phyloP scores from a whole-genome alignment of 2,113 vertebrate genomes.

The Electrona antarctica region DNA sequence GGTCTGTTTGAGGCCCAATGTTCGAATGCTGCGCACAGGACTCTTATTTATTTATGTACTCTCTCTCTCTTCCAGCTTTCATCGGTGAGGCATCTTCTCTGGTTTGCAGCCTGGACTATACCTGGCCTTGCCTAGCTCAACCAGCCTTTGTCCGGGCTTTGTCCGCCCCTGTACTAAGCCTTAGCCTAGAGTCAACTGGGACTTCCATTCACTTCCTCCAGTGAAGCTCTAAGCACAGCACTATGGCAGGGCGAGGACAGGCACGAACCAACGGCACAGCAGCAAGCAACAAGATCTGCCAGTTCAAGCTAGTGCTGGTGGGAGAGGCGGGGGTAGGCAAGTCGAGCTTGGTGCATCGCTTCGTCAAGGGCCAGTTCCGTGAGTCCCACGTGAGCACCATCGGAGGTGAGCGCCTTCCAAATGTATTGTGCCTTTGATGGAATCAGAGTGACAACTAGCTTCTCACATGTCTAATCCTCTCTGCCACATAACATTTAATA shows the following conservation, averaged over 20 bases:
- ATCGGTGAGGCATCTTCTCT: conserved; percentile 61
- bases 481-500: too few relatives aligned
- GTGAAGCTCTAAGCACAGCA: conserved; percentile 38
- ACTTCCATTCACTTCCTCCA: conserved; percentile 33
- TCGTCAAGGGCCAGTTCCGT: conserved; percentile 98
- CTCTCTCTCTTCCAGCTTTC: conserved; percentile 55
- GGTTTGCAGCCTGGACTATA: conserved; percentile 44
- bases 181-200: not conserved
- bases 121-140: not conserved
- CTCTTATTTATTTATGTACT: not conserved
- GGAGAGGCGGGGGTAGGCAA: conserved; percentile 97
- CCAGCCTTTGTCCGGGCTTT: conserved; percentile 20
- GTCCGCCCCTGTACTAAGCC: conserved; percentile 11
- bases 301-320: conserved; percentile 95
- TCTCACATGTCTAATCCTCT: too few relatives aligned
- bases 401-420: conserved; percentile 84
- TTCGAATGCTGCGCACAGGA: too few relatives aligned
- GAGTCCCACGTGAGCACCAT: conserved; percentile 99
- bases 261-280: conserved; percentile 93
- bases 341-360: conserved; percentile 97
- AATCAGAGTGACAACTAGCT: conserved; percentile 5
- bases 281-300: conserved; percentile 96
- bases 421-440: not conserved
- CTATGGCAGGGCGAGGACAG: conserved; percentile 93
- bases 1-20: too few relatives aligned